Evolutionary conservation across 2,888 invertebrate genomes (phyloP), one percentile per base, ranked within the genome.

Genomic region (Caenorhabditis virilis): DNA sequence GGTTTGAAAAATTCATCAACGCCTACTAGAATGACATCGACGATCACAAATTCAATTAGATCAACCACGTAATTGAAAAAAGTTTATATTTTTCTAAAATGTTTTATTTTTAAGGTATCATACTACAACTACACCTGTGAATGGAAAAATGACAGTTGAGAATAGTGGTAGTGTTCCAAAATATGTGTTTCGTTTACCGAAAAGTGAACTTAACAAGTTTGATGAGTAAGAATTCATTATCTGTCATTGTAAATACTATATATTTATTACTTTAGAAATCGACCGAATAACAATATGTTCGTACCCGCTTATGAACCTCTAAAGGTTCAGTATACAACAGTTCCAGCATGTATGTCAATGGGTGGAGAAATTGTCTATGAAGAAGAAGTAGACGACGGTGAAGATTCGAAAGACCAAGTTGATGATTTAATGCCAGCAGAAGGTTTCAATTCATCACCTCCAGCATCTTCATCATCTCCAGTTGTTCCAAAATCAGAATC

Each of bases 261-360:
- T 11, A 15, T 23, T 18, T 36, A 41, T 11, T 20, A 23, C 53
- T 55, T 11, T 27, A 64, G 64, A 58, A 65, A 65, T 35, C 50
- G 56, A 2, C 59, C 63, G 1, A 50, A 38, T 23, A 48, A n/a
- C 30, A 33, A 46, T 7, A 49, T 60, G 56, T 65, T 53, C 26
- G 60, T 65, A 4, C 65, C 65, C 2, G 57, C 65, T 2, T 46
- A 51, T 38, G 65, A 65, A 30, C 56, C 65, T 11, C 39, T 53
- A 4, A 60, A 58, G 46, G 41, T 51, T n/a, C 65, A 59, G 23
- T 65, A 39, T 33, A 58, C 69, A 26, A 72, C 72, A 22, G 72
- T 72, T 5, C 72, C 72, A 0, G 54, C 69, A 5, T 65, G 63
- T 26, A 69, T 72, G 69, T 72, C 72, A 6, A 72, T 72, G 69